Percentiles rank a stretch among this genome's conserved stretches.
phyloP scores from a whole-genome alignment of 2,888 invertebrate species.

The Pegoplata infirma region DNA sequence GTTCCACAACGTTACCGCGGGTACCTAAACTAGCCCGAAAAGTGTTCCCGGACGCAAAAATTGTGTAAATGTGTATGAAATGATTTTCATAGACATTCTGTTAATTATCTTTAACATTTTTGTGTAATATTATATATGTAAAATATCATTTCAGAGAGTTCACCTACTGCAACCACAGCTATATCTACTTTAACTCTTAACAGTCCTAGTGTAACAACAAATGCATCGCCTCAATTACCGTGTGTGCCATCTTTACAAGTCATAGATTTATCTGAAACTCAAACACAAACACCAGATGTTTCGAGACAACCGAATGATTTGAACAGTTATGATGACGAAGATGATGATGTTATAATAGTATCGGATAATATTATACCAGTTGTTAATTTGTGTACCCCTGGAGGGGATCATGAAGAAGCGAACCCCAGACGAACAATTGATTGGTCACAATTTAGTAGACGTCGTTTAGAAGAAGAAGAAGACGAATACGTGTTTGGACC shows the following conservation, averaged over 20 bases:
- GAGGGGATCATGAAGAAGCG: not conserved
- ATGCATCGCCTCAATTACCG: not conserved
- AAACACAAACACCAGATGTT: slow-evolving; percentile 9
- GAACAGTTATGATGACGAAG: slow-evolving; percentile 13
- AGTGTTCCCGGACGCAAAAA: no score
- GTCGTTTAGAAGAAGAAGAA: not conserved
- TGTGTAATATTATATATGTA: no score
- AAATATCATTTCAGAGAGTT: no score
- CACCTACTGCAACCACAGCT: no score
- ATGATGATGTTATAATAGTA: slow-evolving; percentile 65
- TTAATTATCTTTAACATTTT: no score
- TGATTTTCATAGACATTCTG: no score
- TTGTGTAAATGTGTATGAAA: no score
- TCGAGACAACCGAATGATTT: not conserved
- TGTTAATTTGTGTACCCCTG: slow-evolving; percentile 64
- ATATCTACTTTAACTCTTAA: not conserved
- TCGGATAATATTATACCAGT: slow-evolving; percentile 48
- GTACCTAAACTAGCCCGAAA: no score
- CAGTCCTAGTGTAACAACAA: not conserved
- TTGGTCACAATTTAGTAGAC: slow-evolving; percentile 16
- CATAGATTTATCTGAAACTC: slow-evolving; percentile 49
- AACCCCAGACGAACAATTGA: not conserved
- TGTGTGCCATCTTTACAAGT: not conserved
- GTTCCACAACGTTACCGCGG: no score
- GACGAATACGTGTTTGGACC: not conserved